phyloP scores from a whole-genome alignment of 2,888 invertebrate species.

The Dicranocentrus wangi region DNA sequence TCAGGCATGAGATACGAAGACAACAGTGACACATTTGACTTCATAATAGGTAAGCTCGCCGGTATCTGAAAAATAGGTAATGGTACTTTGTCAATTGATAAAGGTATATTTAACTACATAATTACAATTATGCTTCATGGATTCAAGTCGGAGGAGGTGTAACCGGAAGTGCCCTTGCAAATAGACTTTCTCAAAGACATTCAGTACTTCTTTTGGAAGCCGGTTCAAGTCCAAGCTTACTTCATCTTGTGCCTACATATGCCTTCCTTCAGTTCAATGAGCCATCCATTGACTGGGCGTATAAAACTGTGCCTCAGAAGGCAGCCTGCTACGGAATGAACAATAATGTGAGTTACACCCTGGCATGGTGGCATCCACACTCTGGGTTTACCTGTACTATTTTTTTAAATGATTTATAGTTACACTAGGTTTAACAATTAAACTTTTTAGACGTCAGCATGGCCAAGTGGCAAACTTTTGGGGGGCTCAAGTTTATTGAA shows the following conservation, averaged over 20 bases:
- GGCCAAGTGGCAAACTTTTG: slow-evolving; percentile 53
- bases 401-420: background rate
- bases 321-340: slow-evolving; percentile 35
- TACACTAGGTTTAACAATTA: background rate
- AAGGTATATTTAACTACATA: too few relatives aligned
- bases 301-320: slow-evolving; percentile 41
- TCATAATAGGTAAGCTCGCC: slow-evolving; percentile 53
- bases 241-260: slow-evolving; percentile 31
- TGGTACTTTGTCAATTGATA: too few relatives aligned
- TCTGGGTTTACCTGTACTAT: background rate
- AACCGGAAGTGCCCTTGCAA: slow-evolving; percentile 44
- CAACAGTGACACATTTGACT: slow-evolving; percentile 48
- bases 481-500: slow-evolving; percentile 62
- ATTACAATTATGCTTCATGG: background rate
- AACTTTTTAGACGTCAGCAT: slow-evolving; percentile 15
- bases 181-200: slow-evolving; percentile 31
- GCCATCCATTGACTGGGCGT: slow-evolving; percentile 47
- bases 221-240: slow-evolving; percentile 19
- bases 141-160: slow-evolving; percentile 58
- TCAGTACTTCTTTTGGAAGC: slow-evolving; percentile 42
- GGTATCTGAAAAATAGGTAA: background rate
- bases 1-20: slow-evolving; percentile 15
- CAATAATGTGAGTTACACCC: slow-evolving; percentile 36
- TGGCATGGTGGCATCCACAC: background rate
- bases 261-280: slow-evolving; percentile 34